These are phyloP conservation scores for Harmothoe impar DNA, from an alignment of 2,888 invertebrate genomes.

Conservation along the genomic window DNA sequence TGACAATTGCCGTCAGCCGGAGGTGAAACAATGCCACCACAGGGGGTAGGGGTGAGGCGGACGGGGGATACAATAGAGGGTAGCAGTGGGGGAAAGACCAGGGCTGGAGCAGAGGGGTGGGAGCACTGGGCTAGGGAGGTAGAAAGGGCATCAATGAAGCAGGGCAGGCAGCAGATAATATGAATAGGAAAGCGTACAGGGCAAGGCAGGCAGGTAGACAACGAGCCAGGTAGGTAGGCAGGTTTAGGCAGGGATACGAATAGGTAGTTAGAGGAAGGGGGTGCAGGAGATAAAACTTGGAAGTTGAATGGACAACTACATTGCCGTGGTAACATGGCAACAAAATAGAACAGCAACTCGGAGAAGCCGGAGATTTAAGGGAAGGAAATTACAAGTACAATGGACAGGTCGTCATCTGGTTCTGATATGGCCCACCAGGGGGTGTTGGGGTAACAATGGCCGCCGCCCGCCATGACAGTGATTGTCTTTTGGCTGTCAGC, in stretches of 20 bases:
- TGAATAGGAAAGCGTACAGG: not conserved
- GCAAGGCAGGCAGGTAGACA: not conserved
- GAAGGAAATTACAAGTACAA: not conserved
- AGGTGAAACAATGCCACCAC: too few relatives aligned
- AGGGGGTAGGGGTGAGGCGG: not conserved
- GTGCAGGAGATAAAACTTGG: not conserved
- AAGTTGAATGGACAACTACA: too few relatives aligned
- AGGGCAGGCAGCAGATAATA: not conserved
- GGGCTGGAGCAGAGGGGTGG: too few relatives aligned
- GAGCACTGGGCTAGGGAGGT: not conserved
- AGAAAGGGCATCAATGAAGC: not conserved
- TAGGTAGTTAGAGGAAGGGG: not conserved
- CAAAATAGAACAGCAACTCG: not conserved
- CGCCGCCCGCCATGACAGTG: constrained; percentile 47
- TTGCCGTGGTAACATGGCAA: too few relatives aligned
- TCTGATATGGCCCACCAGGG: constrained; percentile 10
- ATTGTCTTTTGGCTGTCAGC: constrained; percentile 19
- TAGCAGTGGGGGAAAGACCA: not conserved
- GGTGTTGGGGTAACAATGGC: not conserved
- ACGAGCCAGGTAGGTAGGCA: not conserved
- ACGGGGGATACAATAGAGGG: not conserved
- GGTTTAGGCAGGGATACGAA: not conserved
- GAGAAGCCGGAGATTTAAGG: not conserved
- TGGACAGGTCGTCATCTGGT: not conserved
- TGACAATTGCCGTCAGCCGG: too few relatives aligned